Evolutionary conservation across 1,140 invertebrate species (phyloP).

Genomic region (Doryteuthis pealeii): DNA sequence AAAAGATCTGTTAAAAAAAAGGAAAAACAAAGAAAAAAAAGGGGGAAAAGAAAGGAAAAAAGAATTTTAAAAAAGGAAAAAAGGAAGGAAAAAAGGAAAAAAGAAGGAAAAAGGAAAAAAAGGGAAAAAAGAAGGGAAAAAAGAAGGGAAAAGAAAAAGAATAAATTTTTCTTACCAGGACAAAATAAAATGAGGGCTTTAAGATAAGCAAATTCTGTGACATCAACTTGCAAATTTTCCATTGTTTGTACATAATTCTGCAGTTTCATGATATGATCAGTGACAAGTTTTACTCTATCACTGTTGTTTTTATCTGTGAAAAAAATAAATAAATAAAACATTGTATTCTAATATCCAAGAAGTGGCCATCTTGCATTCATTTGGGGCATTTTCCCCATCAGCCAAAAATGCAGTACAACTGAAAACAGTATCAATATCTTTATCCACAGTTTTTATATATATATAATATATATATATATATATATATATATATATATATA

Average conservation of each 20-base stretch:
- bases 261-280: constrained; percentile 79
- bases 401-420: too few species aligned
- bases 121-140: neutral
- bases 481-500: too few species aligned
- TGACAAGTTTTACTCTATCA: constrained; percentile 76
- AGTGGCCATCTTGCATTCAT: too few species aligned
- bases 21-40: neutral
- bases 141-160: neutral
- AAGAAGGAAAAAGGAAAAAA: neutral
- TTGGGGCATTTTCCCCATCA: too few species aligned
- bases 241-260: constrained; percentile 81
- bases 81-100: neutral
- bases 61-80: too few species aligned
- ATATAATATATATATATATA: too few species aligned
- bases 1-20: neutral
- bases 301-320: constrained; percentile 67
- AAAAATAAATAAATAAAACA: neutral
- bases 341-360: too few species aligned
- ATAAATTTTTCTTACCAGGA: constrained; percentile 60
- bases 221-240: constrained; percentile 75
- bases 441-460: too few species aligned
- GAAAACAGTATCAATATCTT: too few species aligned
- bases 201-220: constrained; percentile 87
- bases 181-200: constrained; percentile 83
- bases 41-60: too few species aligned